Percentiles rank a stretch among this genome's conserved stretches.
Evolutionary conservation across 2,113 vertebrate species (phyloP).

Genomic region (Chlorocebus sabaeus): DNA sequence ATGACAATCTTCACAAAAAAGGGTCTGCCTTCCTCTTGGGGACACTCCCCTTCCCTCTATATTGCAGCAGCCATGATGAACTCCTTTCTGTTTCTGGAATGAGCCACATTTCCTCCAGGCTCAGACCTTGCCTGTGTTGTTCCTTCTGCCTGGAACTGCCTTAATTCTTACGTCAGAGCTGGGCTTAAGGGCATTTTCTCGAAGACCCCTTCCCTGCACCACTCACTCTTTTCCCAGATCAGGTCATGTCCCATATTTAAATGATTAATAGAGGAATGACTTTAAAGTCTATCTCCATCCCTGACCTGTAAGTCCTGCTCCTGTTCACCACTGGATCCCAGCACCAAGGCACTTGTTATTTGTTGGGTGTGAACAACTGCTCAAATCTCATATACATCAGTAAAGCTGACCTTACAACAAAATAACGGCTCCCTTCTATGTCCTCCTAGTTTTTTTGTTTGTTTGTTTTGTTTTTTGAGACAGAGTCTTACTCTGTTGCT

Average conservation of each 20-base stretch:
- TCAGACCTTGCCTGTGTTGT: fast-evolving
- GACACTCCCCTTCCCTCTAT: fast-evolving
- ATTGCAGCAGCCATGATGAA: fast-evolving
- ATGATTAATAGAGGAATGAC: background rate
- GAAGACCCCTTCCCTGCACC: background rate
- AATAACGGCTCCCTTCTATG: background rate
- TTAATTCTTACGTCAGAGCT: background rate
- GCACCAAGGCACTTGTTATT: fast-evolving
- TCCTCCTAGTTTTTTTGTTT: too few species aligned
- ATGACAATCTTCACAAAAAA: too few species aligned
- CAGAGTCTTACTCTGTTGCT: too few species aligned
- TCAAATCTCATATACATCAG: fast-evolving
- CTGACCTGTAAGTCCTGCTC: background rate
- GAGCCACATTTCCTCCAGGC: background rate
- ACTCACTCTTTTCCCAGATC: background rate
- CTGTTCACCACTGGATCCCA: background rate
- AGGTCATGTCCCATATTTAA: background rate
- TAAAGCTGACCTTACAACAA: background rate
- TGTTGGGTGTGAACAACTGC: background rate
- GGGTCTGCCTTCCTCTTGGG: background rate
- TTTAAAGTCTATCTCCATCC: background rate
- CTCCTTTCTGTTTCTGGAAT: background rate
- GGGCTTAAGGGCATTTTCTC: background rate
- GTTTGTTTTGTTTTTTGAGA: too few species aligned
- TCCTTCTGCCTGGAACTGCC: background rate